Conservation (phyloP, 2,113 vertebrate genomes). For the Candoia aspera region DNA sequence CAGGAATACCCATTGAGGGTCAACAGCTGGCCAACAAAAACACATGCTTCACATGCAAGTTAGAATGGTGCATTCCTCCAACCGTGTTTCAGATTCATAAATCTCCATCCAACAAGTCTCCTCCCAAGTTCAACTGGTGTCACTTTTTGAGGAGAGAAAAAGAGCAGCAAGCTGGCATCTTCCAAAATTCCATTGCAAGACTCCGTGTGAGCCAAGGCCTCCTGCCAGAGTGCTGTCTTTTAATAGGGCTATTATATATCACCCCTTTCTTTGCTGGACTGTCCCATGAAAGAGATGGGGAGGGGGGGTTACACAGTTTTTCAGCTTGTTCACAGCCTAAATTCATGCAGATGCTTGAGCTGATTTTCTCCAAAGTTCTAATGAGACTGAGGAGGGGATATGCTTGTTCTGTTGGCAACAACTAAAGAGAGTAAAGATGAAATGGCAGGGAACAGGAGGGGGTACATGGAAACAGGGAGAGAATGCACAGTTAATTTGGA, state of each 20-base stretch:
- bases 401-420: constrained; percentile 61
- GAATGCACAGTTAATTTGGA: constrained; percentile 15
- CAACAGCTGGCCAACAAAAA: not conserved
- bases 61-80: not conserved
- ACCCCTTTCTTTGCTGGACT: constrained; percentile 51
- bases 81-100: not conserved
- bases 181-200: not conserved
- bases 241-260: constrained; percentile 56
- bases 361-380: constrained; percentile 62
- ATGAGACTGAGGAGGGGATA: constrained; percentile 41
- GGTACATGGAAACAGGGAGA: constrained; percentile 34
- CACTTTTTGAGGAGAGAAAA: not conserved
- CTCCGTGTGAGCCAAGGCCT: constrained; percentile 35
- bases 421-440: not conserved
- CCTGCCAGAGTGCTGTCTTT: constrained; percentile 49
- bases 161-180: constrained; percentile 33
- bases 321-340: constrained; percentile 61
- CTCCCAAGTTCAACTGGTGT: not conserved
- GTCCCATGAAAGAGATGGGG: constrained; percentile 57
- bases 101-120: not conserved
- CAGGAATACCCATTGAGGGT: not conserved
- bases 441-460: constrained; percentile 30
- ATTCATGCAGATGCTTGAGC: constrained; percentile 55
- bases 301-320: constrained; percentile 58
- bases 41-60: not conserved